Conservation (phyloP, 2,888 invertebrate genomes). For the Osedax frankpressi region DNA sequence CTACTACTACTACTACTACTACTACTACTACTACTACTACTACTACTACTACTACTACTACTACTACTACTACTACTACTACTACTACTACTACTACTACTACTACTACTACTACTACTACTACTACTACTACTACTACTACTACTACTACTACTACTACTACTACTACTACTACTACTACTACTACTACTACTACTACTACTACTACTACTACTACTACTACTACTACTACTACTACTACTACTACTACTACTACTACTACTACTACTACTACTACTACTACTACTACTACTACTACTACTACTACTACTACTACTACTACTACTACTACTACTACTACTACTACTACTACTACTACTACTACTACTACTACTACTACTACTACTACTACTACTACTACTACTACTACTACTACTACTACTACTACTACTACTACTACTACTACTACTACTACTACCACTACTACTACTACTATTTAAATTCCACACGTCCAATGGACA, state of each 20-base stretch:
- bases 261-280: conserved; percentile 14
- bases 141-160: neutral
- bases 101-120: conserved; percentile 3
- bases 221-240: conserved; percentile 6
- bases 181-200: neutral
- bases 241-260: conserved; percentile 14
- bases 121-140: neutral
- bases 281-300: conserved; percentile 12
- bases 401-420: conserved; percentile 16
- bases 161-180: conserved; percentile 1
- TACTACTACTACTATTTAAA: conserved; percentile 11
- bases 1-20: neutral
- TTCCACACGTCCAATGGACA: too few relatives aligned
- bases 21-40: conserved; percentile 3
- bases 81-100: neutral
- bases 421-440: conserved; percentile 11
- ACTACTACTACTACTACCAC: conserved; percentile 16
- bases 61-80: neutral
- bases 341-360: conserved; percentile 13
- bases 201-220: neutral
- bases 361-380: conserved; percentile 13
- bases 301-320: conserved; percentile 10
- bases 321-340: conserved; percentile 13
- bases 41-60: neutral
- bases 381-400: conserved; percentile 10